Evolutionary conservation across 1,140 invertebrate species (phyloP), one percentile per base, ranked within the genome.

Genomic region (Apis dorsata): DNA sequence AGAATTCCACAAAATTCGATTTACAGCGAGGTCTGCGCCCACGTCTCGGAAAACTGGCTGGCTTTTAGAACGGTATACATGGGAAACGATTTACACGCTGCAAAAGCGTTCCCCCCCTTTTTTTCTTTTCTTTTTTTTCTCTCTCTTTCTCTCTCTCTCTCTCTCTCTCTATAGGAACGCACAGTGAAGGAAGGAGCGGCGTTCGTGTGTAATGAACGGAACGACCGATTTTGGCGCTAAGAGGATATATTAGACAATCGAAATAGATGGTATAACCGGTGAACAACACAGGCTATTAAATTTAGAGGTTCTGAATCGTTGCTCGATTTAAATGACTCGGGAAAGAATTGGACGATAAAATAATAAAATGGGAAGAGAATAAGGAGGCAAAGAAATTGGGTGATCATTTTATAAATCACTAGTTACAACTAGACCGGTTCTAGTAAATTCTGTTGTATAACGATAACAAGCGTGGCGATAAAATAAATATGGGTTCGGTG

Each of bases 1-100:
- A 59, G 66, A 79, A 70, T 79, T 79, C 65, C 34, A 19, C 34
- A 44, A 60, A 59, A 70, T 57, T 51, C 55, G 77, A 51, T 79
- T 59, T 28, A 59, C 13, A 60, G 19, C 34, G 10, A n/a, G 13
- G 60, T 11, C 34, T 9, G 34, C 66, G 66, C 55, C 68, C 68
- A 79, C 66, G 44, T 60, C n/a, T 62, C 21, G 55, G n/a, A 62
- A 79, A 79, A 70, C 65, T 79, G 44, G 44, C 57, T 34, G 66
- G 51, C n/a, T 68, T 66, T 68, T 68, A 51, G 60, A 21, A 53
- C 55, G 13, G 7, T 53, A 17, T 53, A 55, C 75, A 66, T 24
- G 24, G 19, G 24, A 66, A 77, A 66, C 62, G 19, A 76, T 76
- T 55, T 76, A 76, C 59, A 15, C 28, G 49, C 15, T 34, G 53